A percentile compares a stretch with the other conserved stretches of the same genome.
Evolutionary conservation across 2,888 invertebrate species (phyloP).

Genomic region (Drosophila mettleri): DNA sequence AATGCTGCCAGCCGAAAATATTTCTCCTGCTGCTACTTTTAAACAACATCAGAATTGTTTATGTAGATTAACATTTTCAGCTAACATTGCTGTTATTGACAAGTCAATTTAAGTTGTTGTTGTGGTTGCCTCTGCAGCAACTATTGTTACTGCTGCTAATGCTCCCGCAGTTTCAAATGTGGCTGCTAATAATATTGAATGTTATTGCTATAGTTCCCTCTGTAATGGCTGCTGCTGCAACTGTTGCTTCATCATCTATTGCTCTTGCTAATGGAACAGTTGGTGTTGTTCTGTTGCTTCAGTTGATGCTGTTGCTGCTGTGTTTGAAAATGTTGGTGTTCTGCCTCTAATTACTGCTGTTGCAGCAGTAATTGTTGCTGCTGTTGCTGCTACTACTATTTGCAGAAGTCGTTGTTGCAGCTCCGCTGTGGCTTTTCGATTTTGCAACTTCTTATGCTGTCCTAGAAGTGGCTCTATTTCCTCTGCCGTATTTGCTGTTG

Average conservation of each 20-base stretch:
- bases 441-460: background rate
- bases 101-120: background rate
- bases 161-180: background rate
- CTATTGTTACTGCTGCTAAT: background rate
- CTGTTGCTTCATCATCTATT: background rate
- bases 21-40: background rate
- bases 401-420: too few species aligned
- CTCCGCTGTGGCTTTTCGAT: background rate
- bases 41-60: too few species aligned
- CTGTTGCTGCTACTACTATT: background rate
- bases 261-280: background rate
- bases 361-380: background rate
- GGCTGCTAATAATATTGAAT: slow-evolving; percentile 4
- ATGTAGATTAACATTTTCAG: too few species aligned
- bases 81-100: too few species aligned
- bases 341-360: background rate
- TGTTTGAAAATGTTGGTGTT: too few species aligned
- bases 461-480: slow-evolving; percentile 2
- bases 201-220: background rate
- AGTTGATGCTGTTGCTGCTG: background rate
- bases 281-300: background rate
- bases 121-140: background rate
- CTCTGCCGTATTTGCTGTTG: slow-evolving; percentile 8
- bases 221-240: slow-evolving; percentile 1
- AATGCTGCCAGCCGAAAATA: background rate